A percentile compares a stretch with the other conserved stretches of the same genome.
These are phyloP conservation scores for Edolisoma coerulescens DNA, from an alignment of 2,113 vertebrate species.

Conservation along the genomic window DNA sequence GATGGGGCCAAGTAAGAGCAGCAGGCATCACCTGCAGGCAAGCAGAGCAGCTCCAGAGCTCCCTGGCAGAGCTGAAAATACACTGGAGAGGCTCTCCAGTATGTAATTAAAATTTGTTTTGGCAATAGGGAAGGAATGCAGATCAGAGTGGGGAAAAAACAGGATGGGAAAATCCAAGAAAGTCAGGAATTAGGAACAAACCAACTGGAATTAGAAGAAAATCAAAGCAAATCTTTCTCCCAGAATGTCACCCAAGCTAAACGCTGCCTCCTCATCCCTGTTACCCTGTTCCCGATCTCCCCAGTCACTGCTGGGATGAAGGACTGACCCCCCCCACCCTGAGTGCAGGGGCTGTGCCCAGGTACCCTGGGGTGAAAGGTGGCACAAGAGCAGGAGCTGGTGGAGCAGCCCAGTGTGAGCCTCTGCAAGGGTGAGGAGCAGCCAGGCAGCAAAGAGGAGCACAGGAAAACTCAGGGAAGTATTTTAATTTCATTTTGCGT, in stretches of 20 bases:
- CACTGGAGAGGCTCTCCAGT: not conserved
- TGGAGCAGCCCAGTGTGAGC: not conserved
- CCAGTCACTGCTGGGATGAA: not conserved
- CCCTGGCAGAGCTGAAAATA: not conserved
- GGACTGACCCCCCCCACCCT: rapidly evolving
- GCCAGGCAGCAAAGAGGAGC: not conserved
- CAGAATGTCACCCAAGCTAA: not conserved
- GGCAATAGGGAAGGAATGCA: constrained; percentile 14
- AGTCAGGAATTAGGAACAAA: not conserved
- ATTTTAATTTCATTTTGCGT: not conserved
- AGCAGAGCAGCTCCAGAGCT: not conserved
- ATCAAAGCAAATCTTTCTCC: not conserved
- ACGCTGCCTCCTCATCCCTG: not conserved
- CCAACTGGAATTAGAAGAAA: not conserved
- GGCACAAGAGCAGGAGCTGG: not conserved
- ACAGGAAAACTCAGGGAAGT: not conserved
- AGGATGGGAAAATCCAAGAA: not conserved
- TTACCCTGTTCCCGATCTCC: rapidly evolving
- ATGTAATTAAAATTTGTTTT: constrained; percentile 13
- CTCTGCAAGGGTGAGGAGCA: not conserved
- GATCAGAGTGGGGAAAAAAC: not conserved
- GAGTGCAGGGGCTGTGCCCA: not conserved
- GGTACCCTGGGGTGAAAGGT: not conserved
- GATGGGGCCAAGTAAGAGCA: not conserved
- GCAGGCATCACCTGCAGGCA: constrained; percentile 15